A percentile compares a stretch with the other conserved stretches of the same genome.
These are phyloP conservation scores for Peromyscus polionotus DNA, from an alignment of 2,113 vertebrate genomes.

Conservation along the genomic window DNA sequence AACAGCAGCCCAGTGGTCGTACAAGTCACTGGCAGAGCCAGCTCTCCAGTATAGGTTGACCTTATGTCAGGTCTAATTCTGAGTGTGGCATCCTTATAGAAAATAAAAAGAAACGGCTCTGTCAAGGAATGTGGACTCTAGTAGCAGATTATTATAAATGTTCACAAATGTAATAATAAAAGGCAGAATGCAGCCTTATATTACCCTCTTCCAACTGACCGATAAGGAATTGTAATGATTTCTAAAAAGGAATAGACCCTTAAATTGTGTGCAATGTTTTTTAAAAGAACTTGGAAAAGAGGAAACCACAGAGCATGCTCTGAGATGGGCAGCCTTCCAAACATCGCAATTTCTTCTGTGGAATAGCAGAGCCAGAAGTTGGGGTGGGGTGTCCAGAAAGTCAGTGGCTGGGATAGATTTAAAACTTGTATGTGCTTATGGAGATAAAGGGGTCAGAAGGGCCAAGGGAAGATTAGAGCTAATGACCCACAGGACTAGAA, in stretches of 20 bases:
- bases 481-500: constrained; percentile 17
- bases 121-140: neutral
- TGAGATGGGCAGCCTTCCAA: constrained; percentile 63
- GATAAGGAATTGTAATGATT: constrained; percentile 38
- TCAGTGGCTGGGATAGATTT: neutral
- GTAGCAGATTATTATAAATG: neutral
- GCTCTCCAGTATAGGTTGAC: neutral
- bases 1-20: neutral
- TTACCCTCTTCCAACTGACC: neutral
- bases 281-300: constrained; percentile 37
- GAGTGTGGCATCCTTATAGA: neutral
- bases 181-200: neutral
- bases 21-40: neutral
- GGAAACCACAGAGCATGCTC: constrained; percentile 37
- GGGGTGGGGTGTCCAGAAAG: constrained; percentile 28
- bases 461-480: constrained; percentile 40
- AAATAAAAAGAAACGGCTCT: neutral
- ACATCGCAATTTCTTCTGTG: constrained; percentile 46
- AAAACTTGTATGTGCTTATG: constrained; percentile 48
- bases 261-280: constrained; percentile 1
- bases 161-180: constrained; percentile 24
- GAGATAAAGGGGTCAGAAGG: constrained; percentile 66
- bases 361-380: constrained; percentile 21
- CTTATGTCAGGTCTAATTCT: neutral
- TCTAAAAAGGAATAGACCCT: constrained; percentile 55